phyloP scores from a whole-genome alignment of 2,797 vertebrate genomes.

The Lepilemur septentrionalis region DNA sequence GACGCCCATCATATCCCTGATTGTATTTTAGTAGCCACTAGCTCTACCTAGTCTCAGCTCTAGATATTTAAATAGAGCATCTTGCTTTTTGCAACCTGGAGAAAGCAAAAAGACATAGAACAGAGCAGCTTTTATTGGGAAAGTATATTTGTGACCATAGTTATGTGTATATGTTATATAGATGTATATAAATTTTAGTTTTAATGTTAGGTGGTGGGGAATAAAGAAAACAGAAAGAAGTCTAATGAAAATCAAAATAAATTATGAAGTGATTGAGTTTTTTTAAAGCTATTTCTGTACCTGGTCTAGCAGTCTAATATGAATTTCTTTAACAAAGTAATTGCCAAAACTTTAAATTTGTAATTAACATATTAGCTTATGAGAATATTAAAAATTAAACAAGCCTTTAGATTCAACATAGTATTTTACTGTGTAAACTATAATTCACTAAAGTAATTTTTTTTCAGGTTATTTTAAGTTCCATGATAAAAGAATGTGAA shows the following conservation, averaged over 20 bases:
- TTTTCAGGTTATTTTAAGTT: conserved; percentile 96
- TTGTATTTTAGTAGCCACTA: neutral
- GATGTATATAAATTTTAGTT: neutral
- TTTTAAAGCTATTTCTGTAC: neutral
- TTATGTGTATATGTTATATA: neutral
- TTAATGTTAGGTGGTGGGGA: neutral
- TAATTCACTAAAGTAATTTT: conserved; percentile 51
- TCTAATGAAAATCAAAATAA: conserved; percentile 12
- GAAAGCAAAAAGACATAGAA: neutral
- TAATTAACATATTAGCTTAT: neutral
- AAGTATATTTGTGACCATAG: neutral
- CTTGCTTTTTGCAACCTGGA: neutral
- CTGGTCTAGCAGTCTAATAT: neutral
- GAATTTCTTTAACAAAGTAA: conserved; percentile 1
- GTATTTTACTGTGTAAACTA: conserved; percentile 16
- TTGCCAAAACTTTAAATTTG: neutral
- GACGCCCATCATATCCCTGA: neutral
- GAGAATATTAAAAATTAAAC: conserved; percentile 17
- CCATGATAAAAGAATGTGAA: conserved; percentile 99
- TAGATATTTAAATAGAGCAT: neutral
- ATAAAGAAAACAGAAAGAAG: neutral
- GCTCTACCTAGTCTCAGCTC: neutral
- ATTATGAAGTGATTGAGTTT: neutral
- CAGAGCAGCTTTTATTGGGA: neutral
- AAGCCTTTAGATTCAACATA: neutral